Evolutionary conservation across 2,888 invertebrate genomes (phyloP), one percentile per base, ranked within the genome.

Genomic region (Hecatera dysodea): DNA sequence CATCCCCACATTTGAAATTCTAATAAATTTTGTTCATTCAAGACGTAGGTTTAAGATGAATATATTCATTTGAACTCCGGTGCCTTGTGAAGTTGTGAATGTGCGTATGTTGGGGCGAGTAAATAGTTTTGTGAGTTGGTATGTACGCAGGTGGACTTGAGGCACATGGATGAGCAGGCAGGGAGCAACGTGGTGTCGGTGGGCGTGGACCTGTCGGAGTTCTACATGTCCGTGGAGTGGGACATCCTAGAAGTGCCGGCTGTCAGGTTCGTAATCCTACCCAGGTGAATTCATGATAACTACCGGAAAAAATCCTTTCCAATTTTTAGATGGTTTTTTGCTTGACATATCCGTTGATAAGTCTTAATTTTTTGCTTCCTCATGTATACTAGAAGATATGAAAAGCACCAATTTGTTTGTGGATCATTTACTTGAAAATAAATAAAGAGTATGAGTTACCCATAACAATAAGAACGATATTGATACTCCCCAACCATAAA

Each of bases 191-290:
- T 98, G 86, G 98, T 99, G 81, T 98, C 98, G 73, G 98, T 98
- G 76, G 99, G 99, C 66, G 99, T 99, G 75, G 99, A 99, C 95
- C 97, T 99, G 81, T 98, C 98, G 67, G 99, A 99, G 96, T 99
- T 99, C 96, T 99, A 99, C 96, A 98, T 98, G 97, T 99, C 99
- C 78, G 99, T 99, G 67, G 99, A 99, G 95, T 99, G 99, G 99
- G 99, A 99, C 96, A 99, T 99, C 88, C 96, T 99, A 79, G 98
- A 99, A 96, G 99, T 99, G 90, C 99, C 98, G 83, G 98, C 98
- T 83, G 98, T 98, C 83, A 98, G 98, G 98, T 98, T 91, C 96
- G 95, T 72, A 22, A 55, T 52, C 11, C 46, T 29, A 22, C 42
- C 60, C 36, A 46, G 6, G 6, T 22, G 19, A 29, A 39, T 39